Percentiles rank a stretch among this genome's conserved stretches.
Conservation (phyloP, 2,113 vertebrate genomes). For the Marmota flaviventris region DNA sequence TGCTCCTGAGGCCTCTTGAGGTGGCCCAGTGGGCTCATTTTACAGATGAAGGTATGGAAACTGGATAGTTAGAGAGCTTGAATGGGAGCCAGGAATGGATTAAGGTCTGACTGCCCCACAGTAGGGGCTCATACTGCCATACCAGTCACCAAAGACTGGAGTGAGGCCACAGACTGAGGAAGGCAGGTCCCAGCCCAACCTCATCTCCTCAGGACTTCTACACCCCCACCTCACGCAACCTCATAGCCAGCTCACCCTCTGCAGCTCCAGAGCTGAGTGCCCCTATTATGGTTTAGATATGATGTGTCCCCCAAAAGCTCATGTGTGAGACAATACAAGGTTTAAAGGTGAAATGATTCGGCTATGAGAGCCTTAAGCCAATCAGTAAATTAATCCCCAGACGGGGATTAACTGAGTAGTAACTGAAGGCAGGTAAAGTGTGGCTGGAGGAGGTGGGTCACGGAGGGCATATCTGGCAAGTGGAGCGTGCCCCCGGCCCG, state of each 20-base stretch:
- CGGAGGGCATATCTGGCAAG: too few species aligned
- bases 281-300: too few species aligned
- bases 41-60: background rate
- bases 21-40: background rate
- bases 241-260: background rate
- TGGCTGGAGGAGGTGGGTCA: too few species aligned
- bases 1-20: background rate
- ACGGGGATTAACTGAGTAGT: too few species aligned
- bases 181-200: background rate
- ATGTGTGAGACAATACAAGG: too few species aligned
- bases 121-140: background rate
- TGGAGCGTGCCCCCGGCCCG: too few species aligned
- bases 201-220: background rate
- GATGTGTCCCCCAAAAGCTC: too few species aligned
- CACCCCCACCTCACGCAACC: background rate
- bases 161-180: background rate
- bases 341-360: too few species aligned
- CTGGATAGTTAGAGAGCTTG: background rate
- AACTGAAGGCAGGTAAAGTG: too few species aligned
- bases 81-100: background rate
- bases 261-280: background rate
- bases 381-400: too few species aligned
- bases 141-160: background rate
- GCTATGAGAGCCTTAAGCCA: too few species aligned
- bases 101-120: background rate